Base-by-base conservation (phyloP, 1,140 invertebrate genomes). In the Listronotus oregonensis region DNA sequence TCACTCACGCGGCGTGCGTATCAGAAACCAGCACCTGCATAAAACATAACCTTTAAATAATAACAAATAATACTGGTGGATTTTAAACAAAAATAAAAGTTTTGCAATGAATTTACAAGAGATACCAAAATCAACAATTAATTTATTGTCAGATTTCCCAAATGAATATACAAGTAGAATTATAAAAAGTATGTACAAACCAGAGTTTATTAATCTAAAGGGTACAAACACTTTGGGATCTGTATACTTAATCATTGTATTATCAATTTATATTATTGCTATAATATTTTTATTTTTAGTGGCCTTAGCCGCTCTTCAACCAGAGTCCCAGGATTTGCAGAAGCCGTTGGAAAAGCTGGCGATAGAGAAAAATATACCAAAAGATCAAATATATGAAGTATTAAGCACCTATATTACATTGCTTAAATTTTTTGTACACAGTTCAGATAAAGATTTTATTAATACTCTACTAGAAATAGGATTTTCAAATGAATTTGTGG, bases 401-500 rank as follows among this genome's bases (percentile, higher is more conserved):
- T 51, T 74, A 27, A 67, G 68, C 10, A 17, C 67, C 4, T 69
- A 72, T 62, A 64, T 72, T 18, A 50, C 59, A 52, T 58, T 74
- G 9, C 42, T 74, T 37, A 62, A 56, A 51, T 8, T 54, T 2
- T 74, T 74, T 69, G 21, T 71, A 12, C 52, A 69, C 49, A 49
- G 14, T 32, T 59, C 50, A 49, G 68, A 72, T 43, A 72, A 69
- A 43, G 70, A 74, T 40, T 72, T 72, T 62, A 44, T 64, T 21
- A 40, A 44, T 15, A 68, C 39, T 9, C 43, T 74, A 43, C 6
- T 63, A 15, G 68, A 70, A 46, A n/a, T 69, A 5, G 72, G 72
- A 11, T 74, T 70, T 55, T 43, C 68, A 27, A 52, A 57, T 50
- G 66, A 72, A 12, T 74, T 72, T 68, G 43, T 72, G 11, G 57